Evolutionary conservation across 2,888 invertebrate species (phyloP).

Genomic region (Merodon equestris): DNA sequence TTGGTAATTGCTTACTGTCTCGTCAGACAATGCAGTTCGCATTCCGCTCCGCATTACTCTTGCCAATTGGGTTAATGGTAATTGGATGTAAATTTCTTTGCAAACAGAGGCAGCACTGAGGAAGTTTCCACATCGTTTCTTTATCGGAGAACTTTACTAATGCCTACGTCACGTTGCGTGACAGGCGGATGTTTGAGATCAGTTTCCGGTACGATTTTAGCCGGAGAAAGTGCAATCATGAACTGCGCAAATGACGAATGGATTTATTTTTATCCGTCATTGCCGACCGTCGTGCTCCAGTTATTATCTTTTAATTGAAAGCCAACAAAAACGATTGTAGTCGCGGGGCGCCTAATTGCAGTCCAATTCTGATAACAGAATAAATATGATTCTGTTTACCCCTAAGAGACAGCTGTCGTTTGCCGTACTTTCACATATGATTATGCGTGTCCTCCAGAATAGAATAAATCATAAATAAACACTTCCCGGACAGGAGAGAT

Average conservation of each 20-base stretch:
- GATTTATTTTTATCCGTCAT: not conserved
- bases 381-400: conserved; percentile 10
- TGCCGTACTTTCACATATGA: conserved; percentile 20
- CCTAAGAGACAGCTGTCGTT: not conserved
- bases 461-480: conserved; percentile 56
- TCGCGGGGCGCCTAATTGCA: conserved; percentile 20
- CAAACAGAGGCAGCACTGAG: conserved; percentile 22
- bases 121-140: conserved; percentile 30
- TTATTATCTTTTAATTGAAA: conserved; percentile 50
- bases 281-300: not conserved
- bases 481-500: conserved; percentile 12
- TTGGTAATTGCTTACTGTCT: conserved; percentile 32
- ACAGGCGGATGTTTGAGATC: not conserved
- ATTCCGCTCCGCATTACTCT: conserved; percentile 16
- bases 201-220: conserved; percentile 13
- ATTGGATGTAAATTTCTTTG: conserved; percentile 58
- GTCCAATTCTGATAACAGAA: conserved; percentile 13
- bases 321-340: conserved; percentile 22
- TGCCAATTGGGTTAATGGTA: conserved; percentile 53
- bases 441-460: conserved; percentile 16
- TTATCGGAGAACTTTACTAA: conserved; percentile 23
- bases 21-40: conserved; percentile 9
- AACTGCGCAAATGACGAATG: not conserved
- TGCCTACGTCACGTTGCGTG: conserved; percentile 47
- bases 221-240: conserved; percentile 12